Evolutionary conservation across 2,113 vertebrate species (phyloP).

Genomic region (Nyctibius bracteatus): DNA sequence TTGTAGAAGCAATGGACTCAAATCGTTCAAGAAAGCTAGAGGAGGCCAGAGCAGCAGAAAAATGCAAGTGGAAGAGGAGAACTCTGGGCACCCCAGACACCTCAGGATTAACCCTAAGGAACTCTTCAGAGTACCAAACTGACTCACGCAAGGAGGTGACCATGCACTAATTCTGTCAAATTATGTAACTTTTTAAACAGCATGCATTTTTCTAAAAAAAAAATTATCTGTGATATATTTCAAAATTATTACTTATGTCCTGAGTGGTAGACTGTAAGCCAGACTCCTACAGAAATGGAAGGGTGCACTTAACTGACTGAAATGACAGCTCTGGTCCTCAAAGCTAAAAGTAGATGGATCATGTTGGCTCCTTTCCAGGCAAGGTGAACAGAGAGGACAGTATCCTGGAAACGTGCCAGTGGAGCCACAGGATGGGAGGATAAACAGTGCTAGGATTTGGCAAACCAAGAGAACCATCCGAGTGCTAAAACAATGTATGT

Average conservation of each 20-base stretch:
- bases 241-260: neutral
- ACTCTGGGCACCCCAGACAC: neutral
- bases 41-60: neutral
- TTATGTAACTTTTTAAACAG: neutral
- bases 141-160: neutral
- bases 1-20: neutral
- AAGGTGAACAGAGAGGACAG: neutral
- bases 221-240: neutral
- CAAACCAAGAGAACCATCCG: neutral
- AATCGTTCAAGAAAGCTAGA: neutral
- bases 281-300: neutral
- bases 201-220: neutral
- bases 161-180: neutral
- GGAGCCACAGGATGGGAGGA: fast-evolving
- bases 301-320: neutral
- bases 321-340: neutral
- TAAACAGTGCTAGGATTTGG: neutral
- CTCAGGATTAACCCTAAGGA: neutral
- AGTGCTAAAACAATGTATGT: fast-evolving
- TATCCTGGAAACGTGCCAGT: neutral
- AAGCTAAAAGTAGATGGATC: neutral
- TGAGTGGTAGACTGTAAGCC: neutral
- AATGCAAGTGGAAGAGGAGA: neutral
- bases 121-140: neutral
- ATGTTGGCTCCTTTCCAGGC: neutral